Base-by-base conservation (phyloP, 2,888 invertebrate species). In the Blomia tropicalis region DNA sequence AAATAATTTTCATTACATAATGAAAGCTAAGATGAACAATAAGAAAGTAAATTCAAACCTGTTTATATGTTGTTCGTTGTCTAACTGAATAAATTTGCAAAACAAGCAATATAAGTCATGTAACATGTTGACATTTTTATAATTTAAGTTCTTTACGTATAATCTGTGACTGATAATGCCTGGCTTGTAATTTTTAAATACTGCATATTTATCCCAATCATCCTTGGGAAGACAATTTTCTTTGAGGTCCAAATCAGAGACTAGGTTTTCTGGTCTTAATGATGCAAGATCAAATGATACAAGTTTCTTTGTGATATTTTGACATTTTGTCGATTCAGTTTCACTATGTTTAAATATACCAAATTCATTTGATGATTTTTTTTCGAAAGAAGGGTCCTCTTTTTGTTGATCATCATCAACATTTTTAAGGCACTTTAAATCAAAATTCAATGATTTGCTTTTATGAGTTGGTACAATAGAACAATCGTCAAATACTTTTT, bases 111-210 rank as follows among this genome's bases (percentile, higher is more conserved):
- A 53, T 25, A 67, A 56, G 30, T 67, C 65, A 7, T 80, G 78
- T 58, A 81, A 79, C n/a, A n/a, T n/a, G n/a, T n/a, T n/a, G n/a
- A n/a, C n/a, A n/a, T n/a, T 80, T 80, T 0, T 85, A 84, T 67
- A 81, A 0, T 84, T 80, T 58, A 92, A 79, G 77, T 93, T 93
- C 73, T 93, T 93, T 29, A 93, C 82, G 70, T 93, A 93, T n/a
- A 93, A 75, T 66, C 90, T 81, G 76, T 83, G 82, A 23, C 85
- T 84, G 3, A 85, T 83, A 19, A 29, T 23, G 0, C 92, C 92
- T 7, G 82, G 78, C 66, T 83, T 80, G 73, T 93, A 93, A 71
- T 87, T 87, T 72, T 85, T 87, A 71, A 85, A 92, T 23, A 89
- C 83, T 4, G 87, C 80, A 67, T 89, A 64, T 1, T 66, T 64